phyloP scores from a whole-genome alignment of 2,797 vertebrate species.

The Aquila chrysaetos region DNA sequence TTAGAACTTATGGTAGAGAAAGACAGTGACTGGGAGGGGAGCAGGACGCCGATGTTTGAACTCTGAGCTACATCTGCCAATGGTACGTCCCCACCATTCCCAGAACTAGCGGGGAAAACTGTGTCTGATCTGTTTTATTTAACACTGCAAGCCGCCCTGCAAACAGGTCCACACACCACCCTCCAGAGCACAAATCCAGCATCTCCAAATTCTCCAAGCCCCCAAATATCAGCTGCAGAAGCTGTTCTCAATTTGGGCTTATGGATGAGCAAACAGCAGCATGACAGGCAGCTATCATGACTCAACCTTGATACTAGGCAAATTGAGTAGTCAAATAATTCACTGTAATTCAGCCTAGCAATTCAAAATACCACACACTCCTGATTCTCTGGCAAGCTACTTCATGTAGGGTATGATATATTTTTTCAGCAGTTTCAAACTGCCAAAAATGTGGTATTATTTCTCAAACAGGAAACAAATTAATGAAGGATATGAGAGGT shows the following conservation, averaged over 20 bases:
- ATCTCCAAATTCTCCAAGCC: background rate
- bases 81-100: background rate
- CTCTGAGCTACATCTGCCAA: background rate
- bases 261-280: background rate
- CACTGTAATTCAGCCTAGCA: background rate
- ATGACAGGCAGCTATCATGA: background rate
- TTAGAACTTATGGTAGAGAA: background rate
- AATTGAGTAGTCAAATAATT: slow-evolving; percentile 20
- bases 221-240: background rate
- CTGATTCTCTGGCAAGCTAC: slow-evolving; percentile 41
- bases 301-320: background rate
- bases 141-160: background rate
- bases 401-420: slow-evolving; percentile 23
- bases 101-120: background rate
- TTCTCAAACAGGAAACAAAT: slow-evolving; percentile 69
- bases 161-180: background rate
- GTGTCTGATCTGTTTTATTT: background rate
- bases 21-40: background rate
- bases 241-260: background rate
- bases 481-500: slow-evolving; percentile 65
- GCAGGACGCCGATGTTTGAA: accelerated
- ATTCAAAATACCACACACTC: slow-evolving; percentile 18
- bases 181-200: background rate
- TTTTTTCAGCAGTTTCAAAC: slow-evolving; percentile 52
- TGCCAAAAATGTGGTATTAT: slow-evolving; percentile 55